Evolutionary conservation across 2,113 vertebrate species (phyloP).

Genomic region (Leucoraja erinaceus): DNA sequence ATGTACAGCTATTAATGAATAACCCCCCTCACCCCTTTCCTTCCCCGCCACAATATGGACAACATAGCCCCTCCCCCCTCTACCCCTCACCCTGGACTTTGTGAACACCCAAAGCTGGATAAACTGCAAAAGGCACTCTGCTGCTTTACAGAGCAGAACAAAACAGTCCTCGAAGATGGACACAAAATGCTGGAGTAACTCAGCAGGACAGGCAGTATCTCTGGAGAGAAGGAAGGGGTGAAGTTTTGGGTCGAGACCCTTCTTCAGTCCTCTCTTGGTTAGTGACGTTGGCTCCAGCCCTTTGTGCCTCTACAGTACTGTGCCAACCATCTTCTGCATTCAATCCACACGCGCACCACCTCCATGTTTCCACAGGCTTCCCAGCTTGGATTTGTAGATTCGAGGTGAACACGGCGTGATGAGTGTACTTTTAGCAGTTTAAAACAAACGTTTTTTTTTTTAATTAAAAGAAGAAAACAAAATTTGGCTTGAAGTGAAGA

Average conservation of each 20-base stretch:
- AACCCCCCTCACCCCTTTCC: too few species aligned
- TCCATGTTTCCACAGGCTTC: not conserved
- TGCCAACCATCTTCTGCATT: not conserved
- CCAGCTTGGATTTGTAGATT: not conserved
- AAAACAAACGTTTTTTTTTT: not conserved
- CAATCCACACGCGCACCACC: not conserved
- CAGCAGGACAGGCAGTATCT: too few species aligned
- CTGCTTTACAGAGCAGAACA: not conserved
- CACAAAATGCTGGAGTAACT: too few species aligned
- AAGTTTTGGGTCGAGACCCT: too few species aligned
- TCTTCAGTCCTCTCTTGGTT: not conserved
- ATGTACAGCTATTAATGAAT: conserved; percentile 82
- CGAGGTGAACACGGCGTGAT: not conserved
- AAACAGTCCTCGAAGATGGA: too few species aligned
- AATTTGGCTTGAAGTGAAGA: not conserved
- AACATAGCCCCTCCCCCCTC: not conserved
- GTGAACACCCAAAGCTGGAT: not conserved
- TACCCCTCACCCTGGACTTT: not conserved
- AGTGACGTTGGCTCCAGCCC: not conserved
- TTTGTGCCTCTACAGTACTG: not conserved
- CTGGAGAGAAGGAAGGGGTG: too few species aligned
- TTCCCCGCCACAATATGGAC: too few species aligned
- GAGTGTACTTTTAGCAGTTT: conserved; percentile 12
- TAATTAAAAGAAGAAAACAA: conserved; percentile 6
- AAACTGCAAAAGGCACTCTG: not conserved